Percentiles rank a stretch among this genome's conserved stretches.
phyloP scores from a whole-genome alignment of 1,140 invertebrate genomes.

The Aphis craccivora region DNA sequence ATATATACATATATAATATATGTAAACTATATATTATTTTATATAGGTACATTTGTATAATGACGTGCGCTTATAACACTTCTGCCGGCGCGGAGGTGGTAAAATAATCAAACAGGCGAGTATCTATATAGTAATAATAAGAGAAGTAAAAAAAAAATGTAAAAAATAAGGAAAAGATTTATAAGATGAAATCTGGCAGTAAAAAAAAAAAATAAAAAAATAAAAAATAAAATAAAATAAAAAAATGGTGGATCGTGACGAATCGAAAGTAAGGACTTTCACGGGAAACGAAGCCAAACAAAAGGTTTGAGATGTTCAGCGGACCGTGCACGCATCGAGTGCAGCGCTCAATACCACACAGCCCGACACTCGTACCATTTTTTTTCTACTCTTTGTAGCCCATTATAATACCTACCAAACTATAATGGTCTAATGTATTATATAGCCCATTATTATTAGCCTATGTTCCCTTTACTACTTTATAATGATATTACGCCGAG shows the following conservation, averaged over 20 bases:
- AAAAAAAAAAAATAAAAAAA: constrained; percentile 32
- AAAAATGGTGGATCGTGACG: constrained; percentile 57
- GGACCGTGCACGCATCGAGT: constrained; percentile 54
- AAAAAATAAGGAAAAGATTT: constrained; percentile 50
- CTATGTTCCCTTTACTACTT: constrained; percentile 46
- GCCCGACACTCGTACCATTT: constrained; percentile 55
- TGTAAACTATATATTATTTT: background rate
- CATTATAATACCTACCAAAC: constrained; percentile 50
- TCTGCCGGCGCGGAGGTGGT: constrained; percentile 36
- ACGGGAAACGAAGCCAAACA: constrained; percentile 58
- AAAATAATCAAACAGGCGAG: constrained; percentile 26
- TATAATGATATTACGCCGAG: constrained; percentile 40
- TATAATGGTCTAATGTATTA: constrained; percentile 49
- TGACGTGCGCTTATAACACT: background rate
- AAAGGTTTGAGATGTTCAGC: constrained; percentile 58
- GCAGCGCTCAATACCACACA: constrained; percentile 56
- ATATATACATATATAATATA: background rate
- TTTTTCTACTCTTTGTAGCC: constrained; percentile 51
- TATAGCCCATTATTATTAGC: constrained; percentile 55
- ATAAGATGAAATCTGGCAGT: constrained; percentile 39
- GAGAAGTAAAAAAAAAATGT: constrained; percentile 6
- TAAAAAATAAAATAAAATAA: background rate
- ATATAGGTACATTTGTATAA: background rate
- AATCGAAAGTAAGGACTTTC: constrained; percentile 58
- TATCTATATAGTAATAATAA: constrained; percentile 27